Evolutionary conservation across 2,797 vertebrate genomes (phyloP).

Genomic region (Odontamblyopus lacepedii): DNA sequence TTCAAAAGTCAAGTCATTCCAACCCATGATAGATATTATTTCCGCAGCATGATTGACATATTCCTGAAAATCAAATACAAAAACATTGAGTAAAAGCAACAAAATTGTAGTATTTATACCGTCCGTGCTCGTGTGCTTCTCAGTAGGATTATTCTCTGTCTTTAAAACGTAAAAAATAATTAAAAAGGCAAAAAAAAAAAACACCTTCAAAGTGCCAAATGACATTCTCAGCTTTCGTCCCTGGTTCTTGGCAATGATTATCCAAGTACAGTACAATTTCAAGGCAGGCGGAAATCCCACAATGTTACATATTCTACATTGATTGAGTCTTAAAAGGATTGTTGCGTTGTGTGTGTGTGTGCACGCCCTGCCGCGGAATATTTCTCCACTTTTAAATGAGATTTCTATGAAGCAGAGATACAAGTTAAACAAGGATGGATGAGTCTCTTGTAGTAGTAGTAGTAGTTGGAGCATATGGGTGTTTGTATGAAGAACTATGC

Average conservation of each 20-base stretch:
- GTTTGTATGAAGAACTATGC: constrained; percentile 25
- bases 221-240: constrained; percentile 49
- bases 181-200: constrained; percentile 51
- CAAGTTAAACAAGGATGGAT: constrained; percentile 1
- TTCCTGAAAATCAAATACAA: constrained; percentile 32
- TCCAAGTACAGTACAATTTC: constrained; percentile 31
- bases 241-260: constrained; percentile 50
- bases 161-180: constrained; percentile 34
- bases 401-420: constrained; percentile 2
- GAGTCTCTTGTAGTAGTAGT: constrained; percentile 6
- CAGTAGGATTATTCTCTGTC: constrained; percentile 22
- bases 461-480: constrained; percentile 21
- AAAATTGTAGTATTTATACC: constrained; percentile 28
- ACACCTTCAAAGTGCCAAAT: constrained; percentile 59
- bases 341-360: constrained; percentile 52
- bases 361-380: constrained; percentile 42
- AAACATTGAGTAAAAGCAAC: constrained; percentile 29
- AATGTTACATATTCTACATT: constrained; percentile 10
- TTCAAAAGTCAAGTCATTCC: background rate
- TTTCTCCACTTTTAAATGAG: constrained; percentile 25
- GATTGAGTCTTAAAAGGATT: constrained; percentile 66
- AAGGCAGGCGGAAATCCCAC: constrained; percentile 41
- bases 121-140: constrained; percentile 63
- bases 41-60: constrained; percentile 10
- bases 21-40: background rate